phyloP scores from a whole-genome alignment of 2,113 vertebrate species.

The Sapayoa aenigma region DNA sequence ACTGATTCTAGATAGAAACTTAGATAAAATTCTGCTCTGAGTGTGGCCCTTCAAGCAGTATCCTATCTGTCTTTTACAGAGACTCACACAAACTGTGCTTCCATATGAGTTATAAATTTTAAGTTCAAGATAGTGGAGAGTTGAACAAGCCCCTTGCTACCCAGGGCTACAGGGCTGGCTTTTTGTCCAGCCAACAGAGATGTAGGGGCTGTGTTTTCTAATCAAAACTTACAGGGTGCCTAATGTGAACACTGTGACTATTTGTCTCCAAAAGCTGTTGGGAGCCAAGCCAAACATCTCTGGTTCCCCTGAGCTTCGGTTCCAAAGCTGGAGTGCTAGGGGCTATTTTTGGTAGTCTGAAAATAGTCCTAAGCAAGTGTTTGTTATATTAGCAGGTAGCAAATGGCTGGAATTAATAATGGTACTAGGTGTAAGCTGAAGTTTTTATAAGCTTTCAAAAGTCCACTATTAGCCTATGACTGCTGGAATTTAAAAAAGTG shows the following conservation, averaged over 20 bases:
- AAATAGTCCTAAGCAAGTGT: neutral
- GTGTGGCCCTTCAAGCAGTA: neutral
- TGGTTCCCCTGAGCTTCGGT: neutral
- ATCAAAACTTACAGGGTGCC: neutral
- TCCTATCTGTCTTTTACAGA: neutral
- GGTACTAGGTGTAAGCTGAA: neutral
- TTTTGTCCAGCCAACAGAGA: neutral
- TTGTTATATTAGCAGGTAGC: conserved; percentile 4
- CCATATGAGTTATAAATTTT: neutral
- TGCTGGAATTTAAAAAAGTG: neutral
- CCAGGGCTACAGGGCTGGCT: neutral
- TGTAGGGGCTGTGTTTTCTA: neutral
- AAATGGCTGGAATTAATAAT: neutral
- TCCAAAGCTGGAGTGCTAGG: neutral
- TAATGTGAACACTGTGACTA: neutral
- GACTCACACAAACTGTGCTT: neutral
- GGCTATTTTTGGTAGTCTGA: conserved; percentile 24
- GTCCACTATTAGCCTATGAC: neutral
- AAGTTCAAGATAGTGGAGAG: neutral
- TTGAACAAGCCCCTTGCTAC: neutral
- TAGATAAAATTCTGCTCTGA: neutral
- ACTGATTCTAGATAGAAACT: neutral
- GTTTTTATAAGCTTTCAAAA: neutral
- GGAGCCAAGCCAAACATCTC: neutral
- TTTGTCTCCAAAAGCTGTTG: neutral